Base-by-base conservation (phyloP, 2,888 invertebrate species). In the Entomobrya proxima region DNA sequence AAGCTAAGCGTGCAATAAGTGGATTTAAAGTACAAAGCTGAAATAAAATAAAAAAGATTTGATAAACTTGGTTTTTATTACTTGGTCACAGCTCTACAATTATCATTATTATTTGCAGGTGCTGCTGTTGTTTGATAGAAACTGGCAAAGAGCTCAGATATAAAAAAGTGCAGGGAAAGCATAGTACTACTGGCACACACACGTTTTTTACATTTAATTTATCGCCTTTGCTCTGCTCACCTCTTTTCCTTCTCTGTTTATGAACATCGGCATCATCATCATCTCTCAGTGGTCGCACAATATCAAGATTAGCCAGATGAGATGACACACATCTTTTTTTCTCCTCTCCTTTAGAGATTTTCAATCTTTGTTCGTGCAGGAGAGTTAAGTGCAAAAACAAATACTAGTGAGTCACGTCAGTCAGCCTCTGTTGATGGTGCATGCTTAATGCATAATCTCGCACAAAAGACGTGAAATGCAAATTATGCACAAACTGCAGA, bases 281-380 rank as follows among this genome's bases (percentile, higher is more conserved):
- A 32, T 40, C 15, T 40, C 44, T 40, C 18, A 67, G 18, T 67
- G 21, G n/a, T n/a, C 67, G n/a, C 24, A 27, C 69, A 13, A 27
- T 21, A 52, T 50, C 74, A 74, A 52, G 74, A 52, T 74, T 52
- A 50, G 74, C 74, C 32, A 52, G 74, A 50, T 74, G 52, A 79
- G 83, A 77, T 83, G 83, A 83, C 83, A 83, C 77, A 83, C 83
- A 83, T 83, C 83, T 83, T 76, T 72, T 55, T 64, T 44, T 64
- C 35, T 67, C 50, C n/a, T 69, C 55, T 21, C 9, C 35, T 55
- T 55, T 4, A 55, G 9, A 55, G 55, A 27, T 27, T 55, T 11
- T 24, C 21, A 55, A 21, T 55, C 55, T 55, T 44, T 69, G 15
- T 44, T 13, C n/a, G 15, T n/a, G n/a, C 40, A 69, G 32, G 61